Evolutionary conservation across 2,113 vertebrate genomes (phyloP).

Genomic region (Euleptes europaea): DNA sequence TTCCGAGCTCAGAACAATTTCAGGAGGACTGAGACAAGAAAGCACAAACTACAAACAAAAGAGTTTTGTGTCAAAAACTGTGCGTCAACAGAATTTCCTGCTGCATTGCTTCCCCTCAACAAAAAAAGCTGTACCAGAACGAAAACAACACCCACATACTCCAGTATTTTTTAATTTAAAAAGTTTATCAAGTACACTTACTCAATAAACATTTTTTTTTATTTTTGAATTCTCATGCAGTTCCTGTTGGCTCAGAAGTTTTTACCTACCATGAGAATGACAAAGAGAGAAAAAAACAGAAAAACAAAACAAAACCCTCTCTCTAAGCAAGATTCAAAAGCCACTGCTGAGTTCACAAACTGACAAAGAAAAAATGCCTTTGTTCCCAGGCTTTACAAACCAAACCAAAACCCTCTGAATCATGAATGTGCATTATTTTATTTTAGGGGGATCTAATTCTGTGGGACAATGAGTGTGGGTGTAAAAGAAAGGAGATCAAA

Average conservation of each 20-base stretch:
- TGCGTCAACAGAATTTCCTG: slow-evolving; percentile 65
- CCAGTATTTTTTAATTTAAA: slow-evolving; percentile 20
- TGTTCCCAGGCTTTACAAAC: slow-evolving; percentile 34
- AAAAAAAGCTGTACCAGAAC: slow-evolving; percentile 34
- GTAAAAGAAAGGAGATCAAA: slow-evolving; percentile 3
- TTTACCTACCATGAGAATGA: neutral
- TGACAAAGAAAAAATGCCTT: slow-evolving; percentile 26
- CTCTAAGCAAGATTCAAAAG: slow-evolving; percentile 36
- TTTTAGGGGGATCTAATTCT: neutral
- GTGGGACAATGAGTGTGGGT: neutral
- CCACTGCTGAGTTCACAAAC: slow-evolving; percentile 14
- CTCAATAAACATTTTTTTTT: slow-evolving; percentile 25
- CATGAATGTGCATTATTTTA: neutral
- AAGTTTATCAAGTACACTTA: slow-evolving; percentile 36
- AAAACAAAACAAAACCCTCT: neutral
- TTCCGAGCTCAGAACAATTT: slow-evolving; percentile 59
- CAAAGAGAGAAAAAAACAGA: slow-evolving; percentile 14
- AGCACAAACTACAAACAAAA: slow-evolving; percentile 50
- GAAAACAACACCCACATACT: slow-evolving; percentile 46
- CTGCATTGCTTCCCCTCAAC: slow-evolving; percentile 51
- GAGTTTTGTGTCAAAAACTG: slow-evolving; percentile 43
- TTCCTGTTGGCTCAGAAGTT: slow-evolving; percentile 28
- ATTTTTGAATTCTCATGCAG: slow-evolving; percentile 24
- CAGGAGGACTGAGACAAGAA: slow-evolving; percentile 32
- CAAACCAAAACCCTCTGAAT: slow-evolving; percentile 21